Evolutionary conservation across 2,888 invertebrate genomes (phyloP).

Genomic region (Erpobdella octoculata): DNA sequence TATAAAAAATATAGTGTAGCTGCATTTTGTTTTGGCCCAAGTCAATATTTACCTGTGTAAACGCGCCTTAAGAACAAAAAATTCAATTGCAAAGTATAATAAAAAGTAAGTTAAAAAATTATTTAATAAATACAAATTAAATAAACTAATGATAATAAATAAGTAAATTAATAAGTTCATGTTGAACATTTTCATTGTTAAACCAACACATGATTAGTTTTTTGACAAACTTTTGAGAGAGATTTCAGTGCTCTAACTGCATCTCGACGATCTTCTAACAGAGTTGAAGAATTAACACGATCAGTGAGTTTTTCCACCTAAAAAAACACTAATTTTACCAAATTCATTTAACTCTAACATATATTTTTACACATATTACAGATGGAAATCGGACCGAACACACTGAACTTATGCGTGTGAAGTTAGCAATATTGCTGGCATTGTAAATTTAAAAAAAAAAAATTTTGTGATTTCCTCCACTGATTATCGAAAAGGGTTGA

Average conservation of each 20-base stretch:
- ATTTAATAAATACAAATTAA: too few species aligned
- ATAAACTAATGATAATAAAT: neutral
- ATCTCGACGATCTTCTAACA: slow-evolving; percentile 88
- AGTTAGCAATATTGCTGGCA: neutral
- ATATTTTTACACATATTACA: neutral
- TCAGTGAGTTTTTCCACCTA: slow-evolving; percentile 82
- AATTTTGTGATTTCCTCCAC: neutral
- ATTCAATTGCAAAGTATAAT: too few species aligned
- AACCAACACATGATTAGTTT: neutral
- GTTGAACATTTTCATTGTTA: neutral
- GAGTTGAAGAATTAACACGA: slow-evolving; percentile 79
- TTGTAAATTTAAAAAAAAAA: neutral
- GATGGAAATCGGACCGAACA: too few species aligned
- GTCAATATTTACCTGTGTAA: too few species aligned
- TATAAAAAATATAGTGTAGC: too few species aligned
- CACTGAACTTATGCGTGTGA: neutral
- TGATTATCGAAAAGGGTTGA: neutral
- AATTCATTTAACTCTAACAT: neutral
- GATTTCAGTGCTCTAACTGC: slow-evolving; percentile 87
- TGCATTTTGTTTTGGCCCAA: too few species aligned
- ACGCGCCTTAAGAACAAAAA: too few species aligned
- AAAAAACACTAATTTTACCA: neutral
- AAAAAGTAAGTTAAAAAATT: too few species aligned
- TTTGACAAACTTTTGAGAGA: slow-evolving; percentile 56
- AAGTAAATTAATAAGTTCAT: neutral